A percentile compares a stretch with the other conserved stretches of the same genome.
phyloP scores from a whole-genome alignment of 2,797 vertebrate genomes.

The Pseudochromis fuscus region DNA sequence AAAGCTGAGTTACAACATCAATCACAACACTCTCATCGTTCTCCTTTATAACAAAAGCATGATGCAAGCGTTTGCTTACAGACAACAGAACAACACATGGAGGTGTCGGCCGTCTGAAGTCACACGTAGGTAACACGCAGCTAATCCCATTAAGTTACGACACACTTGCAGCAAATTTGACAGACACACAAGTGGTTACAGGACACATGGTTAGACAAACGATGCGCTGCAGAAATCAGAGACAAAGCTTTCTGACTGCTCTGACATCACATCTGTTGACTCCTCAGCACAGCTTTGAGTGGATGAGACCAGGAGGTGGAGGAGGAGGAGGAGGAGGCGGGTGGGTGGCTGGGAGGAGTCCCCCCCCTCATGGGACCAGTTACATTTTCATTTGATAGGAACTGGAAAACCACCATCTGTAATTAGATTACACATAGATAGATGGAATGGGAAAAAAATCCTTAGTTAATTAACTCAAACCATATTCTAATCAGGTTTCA shows the following conservation, averaged over 20 bases:
- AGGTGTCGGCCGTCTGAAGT: slow-evolving; percentile 18
- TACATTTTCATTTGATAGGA: slow-evolving; percentile 79
- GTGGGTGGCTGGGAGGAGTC: slow-evolving; percentile 49
- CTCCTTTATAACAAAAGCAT: slow-evolving; percentile 21
- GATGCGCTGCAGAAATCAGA: slow-evolving; percentile 20
- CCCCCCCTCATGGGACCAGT: slow-evolving; percentile 67
- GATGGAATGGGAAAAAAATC: slow-evolving; percentile 60
- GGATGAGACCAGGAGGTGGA: slow-evolving; percentile 57
- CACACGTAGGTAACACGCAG: slow-evolving; percentile 1
- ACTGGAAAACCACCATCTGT: slow-evolving; percentile 81
- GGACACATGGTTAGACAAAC: slow-evolving; percentile 7
- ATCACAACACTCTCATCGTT: slow-evolving; percentile 25
- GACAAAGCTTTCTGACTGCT: slow-evolving; percentile 62
- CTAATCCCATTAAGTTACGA: background rate
- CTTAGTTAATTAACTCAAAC: slow-evolving; percentile 81
- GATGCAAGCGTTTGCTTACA: slow-evolving; percentile 14
- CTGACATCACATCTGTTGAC: slow-evolving; percentile 72
- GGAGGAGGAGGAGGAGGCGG: slow-evolving; percentile 32
- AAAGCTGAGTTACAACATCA: slow-evolving; percentile 10
- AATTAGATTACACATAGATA: slow-evolving; percentile 81
- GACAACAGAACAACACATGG: slow-evolving; percentile 2
- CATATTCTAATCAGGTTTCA: slow-evolving; percentile 83
- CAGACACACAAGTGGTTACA: slow-evolving; percentile 28
- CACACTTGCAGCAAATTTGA: slow-evolving; percentile 14
- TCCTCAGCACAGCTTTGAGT: slow-evolving; percentile 49